Percentiles rank a stretch among this genome's conserved stretches.
Evolutionary conservation across 2,888 invertebrate species (phyloP).

Genomic region (Hoplodrina blanda): DNA sequence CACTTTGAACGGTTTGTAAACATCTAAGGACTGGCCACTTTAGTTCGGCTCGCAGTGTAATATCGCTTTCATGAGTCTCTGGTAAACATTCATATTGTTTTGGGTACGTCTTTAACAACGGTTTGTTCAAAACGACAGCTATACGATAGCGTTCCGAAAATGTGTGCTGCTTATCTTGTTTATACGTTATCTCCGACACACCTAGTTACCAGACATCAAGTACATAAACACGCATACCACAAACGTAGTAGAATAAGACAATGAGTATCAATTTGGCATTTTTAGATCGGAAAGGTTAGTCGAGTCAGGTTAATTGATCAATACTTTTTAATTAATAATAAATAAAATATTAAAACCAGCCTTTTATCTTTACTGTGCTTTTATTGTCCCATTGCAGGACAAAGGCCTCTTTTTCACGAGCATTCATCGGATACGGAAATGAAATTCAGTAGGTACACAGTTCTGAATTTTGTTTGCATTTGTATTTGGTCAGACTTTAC

Average conservation of each 20-base stretch:
- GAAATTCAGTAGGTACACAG: conserved; percentile 12
- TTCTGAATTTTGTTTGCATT: not conserved
- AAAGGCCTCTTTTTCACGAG: too few species aligned
- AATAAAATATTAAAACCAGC: too few species aligned
- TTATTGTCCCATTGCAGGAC: too few species aligned
- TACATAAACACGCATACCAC: conserved; percentile 16
- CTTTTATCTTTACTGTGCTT: too few species aligned
- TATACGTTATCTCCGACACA: conserved; percentile 52
- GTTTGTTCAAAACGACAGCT: conserved; percentile 30
- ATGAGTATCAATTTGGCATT: conserved; percentile 49
- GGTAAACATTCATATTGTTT: conserved; percentile 41
- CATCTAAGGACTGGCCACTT: conserved; percentile 42
- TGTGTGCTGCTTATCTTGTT: conserved; percentile 50
- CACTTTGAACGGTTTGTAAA: conserved; percentile 70
- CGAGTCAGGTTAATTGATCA: conserved; percentile 39
- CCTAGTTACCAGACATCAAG: conserved; percentile 47
- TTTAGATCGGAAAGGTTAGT: conserved; percentile 49
- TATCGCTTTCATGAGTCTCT: conserved; percentile 28
- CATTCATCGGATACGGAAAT: conserved; percentile 10
- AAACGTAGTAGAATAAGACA: conserved; percentile 43
- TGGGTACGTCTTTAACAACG: conserved; percentile 27
- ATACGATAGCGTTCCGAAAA: conserved; percentile 38
- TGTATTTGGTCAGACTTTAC: not conserved
- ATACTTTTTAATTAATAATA: conserved; percentile 27
- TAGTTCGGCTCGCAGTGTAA: conserved; percentile 14